Base-by-base conservation (phyloP, 1,140 invertebrate genomes). In the Argopecten irradians region DNA sequence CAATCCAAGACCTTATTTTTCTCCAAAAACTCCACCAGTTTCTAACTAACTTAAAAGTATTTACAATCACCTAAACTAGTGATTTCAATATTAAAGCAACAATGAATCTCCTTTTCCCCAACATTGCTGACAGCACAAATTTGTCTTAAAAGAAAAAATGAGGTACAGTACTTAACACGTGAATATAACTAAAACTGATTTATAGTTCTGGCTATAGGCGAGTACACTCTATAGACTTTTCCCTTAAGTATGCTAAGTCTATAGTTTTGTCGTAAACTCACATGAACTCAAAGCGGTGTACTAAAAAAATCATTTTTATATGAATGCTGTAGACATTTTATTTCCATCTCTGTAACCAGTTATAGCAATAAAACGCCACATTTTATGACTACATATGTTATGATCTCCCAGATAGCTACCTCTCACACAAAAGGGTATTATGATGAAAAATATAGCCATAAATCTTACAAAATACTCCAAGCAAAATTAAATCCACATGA, bases 381-480 rank as follows among this genome's bases (percentile, higher is more conserved):
- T n/a, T 71, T 71, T 71, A 71, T 71, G 1, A 16, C 55, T 71
- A 28, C 55, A 11, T 71, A 28, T 71, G 55, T 71, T 71, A 71
- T 71, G 55, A 71, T 71, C 22, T 71, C 28, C 55, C 5, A n/a
- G 55, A 71, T 71, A 71, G 22, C 55, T n/a, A 71, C 55, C 55
- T 71, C 55, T 28, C 55, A 22, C 8, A 71, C 55, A 71, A 71
- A 71, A 71, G 55, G 16, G 55, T 28, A 71, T 71, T 71, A 71
- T 71, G 55, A 71, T 71, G 55, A 71, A 71, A 71, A 71, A 71
- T 71, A 71, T 71, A 11, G 55, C 55, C 55, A 71, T 71, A 71
- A 71, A 71, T 71, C 55, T 71, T 71, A 71, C 16, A 28, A 71
- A 71, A 71, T 71, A 71, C 55, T 71, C 55, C 2, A 5, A 71